phyloP scores from a whole-genome alignment of 2,888 invertebrate genomes.

The Chamaedrilus cognettii region DNA sequence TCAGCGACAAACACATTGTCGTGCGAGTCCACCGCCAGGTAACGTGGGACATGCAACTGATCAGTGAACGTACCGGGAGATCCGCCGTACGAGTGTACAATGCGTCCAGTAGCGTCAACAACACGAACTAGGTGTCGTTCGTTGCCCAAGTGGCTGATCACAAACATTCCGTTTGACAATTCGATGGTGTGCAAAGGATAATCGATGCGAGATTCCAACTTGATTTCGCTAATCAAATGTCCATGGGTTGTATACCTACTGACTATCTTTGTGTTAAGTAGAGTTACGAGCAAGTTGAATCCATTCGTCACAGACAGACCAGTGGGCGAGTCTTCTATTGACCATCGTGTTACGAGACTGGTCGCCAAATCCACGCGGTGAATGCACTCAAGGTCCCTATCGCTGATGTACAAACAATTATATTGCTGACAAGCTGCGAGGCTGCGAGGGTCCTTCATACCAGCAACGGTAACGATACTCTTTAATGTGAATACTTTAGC shows the following conservation, averaged over 20 bases:
- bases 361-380: background rate
- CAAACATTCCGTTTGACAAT: background rate
- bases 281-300: background rate
- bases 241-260: background rate
- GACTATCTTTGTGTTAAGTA: background rate
- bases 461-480: background rate
- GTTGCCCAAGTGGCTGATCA: background rate
- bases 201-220: background rate
- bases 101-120: background rate
- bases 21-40: background rate
- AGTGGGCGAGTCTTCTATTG: background rate
- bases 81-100: constrained; percentile 1
- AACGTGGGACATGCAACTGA: background rate
- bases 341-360: background rate
- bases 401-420: background rate
- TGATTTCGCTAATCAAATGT: constrained; percentile 4
- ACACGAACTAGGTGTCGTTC: background rate
- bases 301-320: background rate
- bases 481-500: no score
- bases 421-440: background rate
- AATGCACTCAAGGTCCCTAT: background rate
- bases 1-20: constrained; percentile 11
- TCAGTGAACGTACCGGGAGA: background rate
- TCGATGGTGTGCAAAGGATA: background rate
- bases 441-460: background rate